Evolutionary conservation across 2,113 vertebrate species (phyloP).

Genomic region (Grus americana): DNA sequence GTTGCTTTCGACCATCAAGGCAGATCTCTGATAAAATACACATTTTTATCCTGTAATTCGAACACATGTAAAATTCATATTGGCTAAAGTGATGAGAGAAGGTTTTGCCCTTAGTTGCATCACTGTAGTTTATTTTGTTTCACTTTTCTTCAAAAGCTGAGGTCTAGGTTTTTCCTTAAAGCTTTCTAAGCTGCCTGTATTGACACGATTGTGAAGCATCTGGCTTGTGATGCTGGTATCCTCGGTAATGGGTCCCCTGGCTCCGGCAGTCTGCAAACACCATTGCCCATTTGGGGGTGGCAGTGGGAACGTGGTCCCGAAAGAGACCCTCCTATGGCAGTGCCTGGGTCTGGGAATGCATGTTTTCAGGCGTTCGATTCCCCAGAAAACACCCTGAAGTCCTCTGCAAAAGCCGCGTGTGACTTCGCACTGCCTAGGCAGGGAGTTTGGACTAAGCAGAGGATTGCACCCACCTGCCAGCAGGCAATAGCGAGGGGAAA

Average conservation of each 20-base stretch:
- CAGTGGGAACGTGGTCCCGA: not conserved
- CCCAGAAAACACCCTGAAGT: not conserved
- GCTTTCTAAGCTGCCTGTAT: not conserved
- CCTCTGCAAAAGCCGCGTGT: not conserved
- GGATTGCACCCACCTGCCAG: not conserved
- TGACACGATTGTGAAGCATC: not conserved
- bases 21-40: not conserved
- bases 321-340: not conserved
- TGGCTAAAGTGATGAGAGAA: not conserved
- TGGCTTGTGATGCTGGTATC: not conserved
- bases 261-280: not conserved
- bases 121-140: not conserved
- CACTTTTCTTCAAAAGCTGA: not conserved
- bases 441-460: not conserved
- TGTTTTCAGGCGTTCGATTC: rapidly evolving
- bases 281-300: not conserved
- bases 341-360: not conserved
- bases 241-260: not conserved
- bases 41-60: not conserved
- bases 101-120: not conserved
- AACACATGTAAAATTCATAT: not conserved
- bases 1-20: not conserved
- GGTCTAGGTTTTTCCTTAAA: not conserved
- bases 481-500: not conserved
- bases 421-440: not conserved